Conservation (phyloP, 2,113 vertebrate genomes). For the Triplophysa siluroides region DNA sequence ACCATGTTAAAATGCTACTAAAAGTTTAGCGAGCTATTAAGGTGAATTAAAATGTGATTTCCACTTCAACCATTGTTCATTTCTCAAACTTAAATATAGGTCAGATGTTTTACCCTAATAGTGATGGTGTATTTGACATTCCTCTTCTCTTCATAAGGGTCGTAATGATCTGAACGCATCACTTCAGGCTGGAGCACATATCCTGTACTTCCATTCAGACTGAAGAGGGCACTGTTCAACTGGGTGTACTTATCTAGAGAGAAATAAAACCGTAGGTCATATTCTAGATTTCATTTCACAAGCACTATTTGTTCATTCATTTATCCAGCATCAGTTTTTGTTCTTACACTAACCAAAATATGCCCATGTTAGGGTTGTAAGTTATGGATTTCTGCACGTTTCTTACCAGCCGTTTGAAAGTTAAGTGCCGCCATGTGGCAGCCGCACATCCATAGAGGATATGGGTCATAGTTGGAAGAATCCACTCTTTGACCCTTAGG, state of each 20-base stretch:
- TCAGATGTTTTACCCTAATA: constrained; percentile 63
- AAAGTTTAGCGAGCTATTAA: not conserved
- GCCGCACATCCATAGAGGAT: constrained; percentile 88
- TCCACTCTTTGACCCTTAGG: constrained; percentile 94
- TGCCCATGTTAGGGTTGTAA: too few relatives aligned
- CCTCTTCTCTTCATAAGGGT: constrained; percentile 81
- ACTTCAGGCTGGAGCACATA: constrained; percentile 92
- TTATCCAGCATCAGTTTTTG: too few relatives aligned
- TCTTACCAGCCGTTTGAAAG: constrained; percentile 91
- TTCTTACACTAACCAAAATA: too few relatives aligned
- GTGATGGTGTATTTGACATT: constrained; percentile 75
- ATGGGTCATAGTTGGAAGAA: constrained; percentile 96
- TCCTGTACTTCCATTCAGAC: constrained; percentile 86
- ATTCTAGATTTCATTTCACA: too few relatives aligned
- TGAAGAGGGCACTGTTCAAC: constrained; percentile 90
- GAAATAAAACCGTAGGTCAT: constrained; percentile 14
- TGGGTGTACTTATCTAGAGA: constrained; percentile 91
- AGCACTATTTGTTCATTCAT: too few relatives aligned
- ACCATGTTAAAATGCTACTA: too few relatives aligned
- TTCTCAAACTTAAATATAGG: not conserved
- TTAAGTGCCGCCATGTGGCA: constrained; percentile 97
- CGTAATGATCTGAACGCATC: constrained; percentile 85
- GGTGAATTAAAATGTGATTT: not conserved
- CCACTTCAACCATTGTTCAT: not conserved
- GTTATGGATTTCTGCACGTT: not conserved